Evolutionary conservation across 2,113 vertebrate species (phyloP), one percentile per base, ranked within the genome.

Genomic region (Natator depressus): DNA sequence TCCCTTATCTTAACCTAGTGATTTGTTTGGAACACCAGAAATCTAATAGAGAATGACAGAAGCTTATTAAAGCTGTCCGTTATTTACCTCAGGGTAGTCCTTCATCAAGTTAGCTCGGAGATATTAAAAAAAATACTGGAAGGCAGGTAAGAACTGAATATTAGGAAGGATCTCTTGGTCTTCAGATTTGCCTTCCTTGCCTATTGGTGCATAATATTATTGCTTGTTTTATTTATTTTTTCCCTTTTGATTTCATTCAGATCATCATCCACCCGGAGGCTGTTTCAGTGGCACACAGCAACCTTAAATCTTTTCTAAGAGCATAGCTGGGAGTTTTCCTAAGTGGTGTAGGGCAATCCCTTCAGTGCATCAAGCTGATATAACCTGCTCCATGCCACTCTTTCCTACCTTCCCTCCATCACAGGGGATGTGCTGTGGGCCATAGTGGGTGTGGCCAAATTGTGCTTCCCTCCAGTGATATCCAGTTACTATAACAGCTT

Each of bases 11-110:
- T 87, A 78, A 49, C 84, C 80, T 90, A 81, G 4, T 51, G 0
- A 29, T 76, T 20, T 81, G 16, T 83, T 97, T 62, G 76, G 72
- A 89, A 38, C 38, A 76, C 7, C 42, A 59, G 85, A n/a, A 95
- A 59, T 91, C 22, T 91, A 46, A 79, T 17, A 50, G 54, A 53
- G 29, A 82, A 7, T 38, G 24, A 54, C 54, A 76, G n/a, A 54
- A 59, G 31, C 53, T 93, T 89, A 76, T 69, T 72, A 1, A 87
- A 90, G 27, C 10, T 88, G 24, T 31, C 78, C 5, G 0, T 79
- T 13, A 49, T 6, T 53, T 75, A 76, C 29, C 82, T 78, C 42
- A 59, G 38, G 38, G 11, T 50, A 80, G 5, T 46, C 51, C 10
- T 91, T 93, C 79, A 62, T 49, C 25, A 79, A 91, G 35, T 14